Base-by-base conservation (phyloP, 2,113 vertebrate species). In the Megatriorchis doriae region DNA sequence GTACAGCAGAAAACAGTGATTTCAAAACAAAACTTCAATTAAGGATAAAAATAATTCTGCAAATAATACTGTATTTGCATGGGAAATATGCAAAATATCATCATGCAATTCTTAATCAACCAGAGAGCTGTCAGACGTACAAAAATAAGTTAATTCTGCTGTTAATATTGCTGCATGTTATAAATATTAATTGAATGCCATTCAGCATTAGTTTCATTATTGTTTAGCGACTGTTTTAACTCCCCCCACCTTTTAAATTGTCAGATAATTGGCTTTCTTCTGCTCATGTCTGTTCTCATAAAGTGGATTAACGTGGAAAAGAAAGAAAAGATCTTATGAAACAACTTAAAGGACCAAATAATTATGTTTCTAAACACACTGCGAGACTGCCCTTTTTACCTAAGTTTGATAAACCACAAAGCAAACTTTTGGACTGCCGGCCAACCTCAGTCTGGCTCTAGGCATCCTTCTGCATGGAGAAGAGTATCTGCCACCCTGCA, bases 111-210 rank as follows among this genome's bases (percentile, higher is more conserved):
- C 90, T 97, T 94, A 96, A 97, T 96, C 96, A 96, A 96, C 95
- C 36, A 72, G 66, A 97, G 96, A 98, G 93, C 95, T 96, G 96
- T 97, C 95, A 98, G 96, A 98, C 93, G 3, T 92, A 97, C 79
- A 96, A 73, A 97, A 97, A 90, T 95, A 96, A 96, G 96, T 90
- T 96, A 95, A 97, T 97, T 97, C 84, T 90, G 92, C 86, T 94
- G 95, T 95, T 97, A 94, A 86, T 97, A 94, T 93, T 96, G 68
- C 82, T 91, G 79, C 95, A 96, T 9, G 27, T 95, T 92, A 80
- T 96, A 96, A 97, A 96, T 96, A 96, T 96, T 97, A 98, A 97
- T 97, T 96, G 90, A 91, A 91, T 87, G 90, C 89, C 94, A 96
- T 97, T 98, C 95, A 94, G 79, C 94, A 92, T 92, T 93, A 96